Base-by-base conservation (phyloP, 2,888 invertebrate genomes). In the Podotricha telesiphe region DNA sequence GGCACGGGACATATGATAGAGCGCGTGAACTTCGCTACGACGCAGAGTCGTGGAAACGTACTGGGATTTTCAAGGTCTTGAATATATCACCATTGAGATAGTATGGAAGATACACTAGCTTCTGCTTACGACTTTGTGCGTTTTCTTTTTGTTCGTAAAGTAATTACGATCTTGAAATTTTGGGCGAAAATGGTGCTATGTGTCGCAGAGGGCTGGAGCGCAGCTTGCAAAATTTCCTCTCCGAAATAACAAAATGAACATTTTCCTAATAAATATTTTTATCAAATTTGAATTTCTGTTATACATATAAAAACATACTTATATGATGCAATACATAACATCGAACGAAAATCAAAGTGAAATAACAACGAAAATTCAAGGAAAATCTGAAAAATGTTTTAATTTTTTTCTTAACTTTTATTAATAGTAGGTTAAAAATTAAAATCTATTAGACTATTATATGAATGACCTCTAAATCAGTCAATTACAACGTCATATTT, bases 1-100 rank as follows among this genome's bases (percentile, higher is more conserved):
- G 71, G 73, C 67, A 51, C 71, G 78, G 76, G 75, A 80, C 87
- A 88, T 86, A 76, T 84, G 53, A 82, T 80, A 13, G 17, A 28
- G 5, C 47, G 48, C 37, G 56, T 79, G 78, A 85, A 81, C 79
- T 82, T 82, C 20, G 20, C 59, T 22, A 10, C 22, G 42, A 11
- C 59, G 42, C 2, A 10, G 22, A 3, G n/a, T 1, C n/a, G 34
- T 17, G 34, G 34, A 53, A 7, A 34, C 53, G 8, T 8, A 15
- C 0, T 28, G 7, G n/a, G n/a, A 1, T 20, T 20, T 22, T 40
- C 58, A 58, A 58, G 58, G 42, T 42, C 58, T 3, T 58, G 5
- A 6, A 28, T 28, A 6, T 28, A n/a, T n/a, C n/a, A n/a, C n/a
- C 2, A 37, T 40, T 13, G 22, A 22, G 42, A 42, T 20, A n/a